Base-by-base conservation (phyloP, 2,888 invertebrate genomes). In the Trilocha varians region DNA sequence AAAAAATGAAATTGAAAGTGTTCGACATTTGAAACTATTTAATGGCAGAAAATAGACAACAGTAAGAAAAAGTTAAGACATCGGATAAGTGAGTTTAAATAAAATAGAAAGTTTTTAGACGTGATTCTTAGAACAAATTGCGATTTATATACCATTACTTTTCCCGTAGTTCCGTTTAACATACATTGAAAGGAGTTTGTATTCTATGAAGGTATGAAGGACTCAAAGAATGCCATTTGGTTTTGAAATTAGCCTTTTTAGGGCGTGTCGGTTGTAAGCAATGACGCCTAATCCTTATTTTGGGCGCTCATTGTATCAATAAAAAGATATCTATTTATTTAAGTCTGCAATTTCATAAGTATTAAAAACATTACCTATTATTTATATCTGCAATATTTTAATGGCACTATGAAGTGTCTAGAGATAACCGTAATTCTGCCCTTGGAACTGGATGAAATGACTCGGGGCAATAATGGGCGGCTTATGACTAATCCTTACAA, bases 31-130 rank as follows among this genome's bases (percentile, higher is more conserved):
- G n/a, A n/a, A n/a, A n/a, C n/a, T n/a, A n/a, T 25, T 25, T 25
- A 2, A 25, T 25, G 11, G 25, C 11, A 11, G 25, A 25, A 25
- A 25, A 25, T 6, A 9, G 25, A 25, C 5, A 11, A 25, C 6
- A 25, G 25, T 25, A 25, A 25, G 11, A 25, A 6, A 25, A 25
- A 25, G 6, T 25, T 11, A 11, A 25, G 25, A 25, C 25, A 25
- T 2, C 11, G 25, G 11, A 25, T 25, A 11, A 25, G 25, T 25
- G 6, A 9, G 8, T 25, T 25, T 6, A 25, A 55, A 59, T 57
- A 59, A 64, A 63, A 65, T 62, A 65, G 65, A 65, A 65, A 65
- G 65, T 64, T 52, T 55, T 50, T 32, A 16, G 16, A 41, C 50
- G 49, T 55, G 49, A 55, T 50, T 37, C 39, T 41, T 34, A 38